Evolutionary conservation across 2,797 vertebrate genomes (phyloP).

Genomic region (Mallotus villosus): DNA sequence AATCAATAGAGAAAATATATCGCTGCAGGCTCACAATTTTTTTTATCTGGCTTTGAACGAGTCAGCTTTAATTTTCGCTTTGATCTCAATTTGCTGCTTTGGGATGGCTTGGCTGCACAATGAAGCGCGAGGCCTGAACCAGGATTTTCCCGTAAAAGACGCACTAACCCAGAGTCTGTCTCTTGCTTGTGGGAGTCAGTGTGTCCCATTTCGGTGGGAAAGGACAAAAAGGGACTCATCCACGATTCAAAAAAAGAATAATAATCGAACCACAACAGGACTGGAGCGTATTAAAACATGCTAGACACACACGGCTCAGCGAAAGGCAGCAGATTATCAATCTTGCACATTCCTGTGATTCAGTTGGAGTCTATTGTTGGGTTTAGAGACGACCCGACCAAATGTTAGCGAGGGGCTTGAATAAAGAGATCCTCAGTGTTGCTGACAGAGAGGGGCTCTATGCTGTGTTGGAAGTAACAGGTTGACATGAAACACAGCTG

Average conservation of each 20-base stretch:
- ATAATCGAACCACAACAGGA: conserved; percentile 44
- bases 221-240: conserved; percentile 38
- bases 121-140: conserved; percentile 69
- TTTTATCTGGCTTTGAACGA: conserved; percentile 82
- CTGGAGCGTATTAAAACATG: conserved; percentile 35
- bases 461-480: conserved; percentile 62
- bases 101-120: conserved; percentile 70
- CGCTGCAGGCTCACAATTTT: conserved; percentile 79
- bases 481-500: conserved; percentile 74
- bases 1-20: conserved; percentile 82
- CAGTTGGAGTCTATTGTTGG: conserved; percentile 39
- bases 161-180: conserved; percentile 60
- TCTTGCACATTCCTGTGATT: conserved; percentile 33
- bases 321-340: conserved; percentile 42
- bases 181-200: conserved; percentile 61
- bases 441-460: conserved; percentile 49
- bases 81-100: conserved; percentile 85
- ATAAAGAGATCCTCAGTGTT: conserved; percentile 64
- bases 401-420: conserved; percentile 55
- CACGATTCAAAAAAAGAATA: conserved; percentile 41
- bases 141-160: conserved; percentile 67
- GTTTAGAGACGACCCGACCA: conserved; percentile 55
- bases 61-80: conserved; percentile 85
- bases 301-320: conserved; percentile 38
- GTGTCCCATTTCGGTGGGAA: conserved; percentile 57